A percentile compares a stretch with the other conserved stretches of the same genome.
Conservation (phyloP, 2,113 vertebrate species). For the Deroptyus accipitrinus region DNA sequence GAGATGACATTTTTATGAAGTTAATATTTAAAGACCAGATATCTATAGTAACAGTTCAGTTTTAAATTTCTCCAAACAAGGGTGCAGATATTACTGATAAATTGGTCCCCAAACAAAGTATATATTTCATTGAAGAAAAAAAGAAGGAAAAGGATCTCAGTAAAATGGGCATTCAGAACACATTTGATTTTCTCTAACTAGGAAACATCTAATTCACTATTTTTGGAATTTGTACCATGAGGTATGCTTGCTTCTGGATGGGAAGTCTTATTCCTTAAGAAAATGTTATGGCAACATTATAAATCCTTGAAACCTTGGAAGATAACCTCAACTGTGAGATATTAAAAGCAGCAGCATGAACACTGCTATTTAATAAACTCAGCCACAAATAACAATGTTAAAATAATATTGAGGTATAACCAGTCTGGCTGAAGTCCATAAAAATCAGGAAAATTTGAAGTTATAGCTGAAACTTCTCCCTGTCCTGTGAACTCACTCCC, state of each 20-base stretch:
- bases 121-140: not conserved
- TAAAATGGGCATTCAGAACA: not conserved
- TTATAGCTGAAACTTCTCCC: conserved; percentile 25
- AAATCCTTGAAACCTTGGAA: conserved; percentile 71
- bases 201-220: conserved; percentile 56
- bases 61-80: not conserved
- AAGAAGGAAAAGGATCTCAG: not conserved
- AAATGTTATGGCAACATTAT: conserved; percentile 65
- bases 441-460: conserved; percentile 61
- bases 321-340: conserved; percentile 55
- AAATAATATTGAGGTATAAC: conserved; percentile 58
- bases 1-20: not conserved
- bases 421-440: conserved; percentile 45
- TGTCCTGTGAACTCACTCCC: not conserved
- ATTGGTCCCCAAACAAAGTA: not conserved
- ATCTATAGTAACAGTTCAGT: not conserved
- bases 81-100: not conserved
- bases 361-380: conserved; percentile 10
- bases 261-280: conserved; percentile 69
- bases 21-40: conserved; percentile 54
- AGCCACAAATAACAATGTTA: conserved; percentile 57
- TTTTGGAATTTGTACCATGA: conserved; percentile 55
- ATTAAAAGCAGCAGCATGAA: conserved; percentile 41
- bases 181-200: conserved; percentile 41
- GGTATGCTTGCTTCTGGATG: conserved; percentile 47